Evolutionary conservation across 2,113 vertebrate species (phyloP), one percentile per base, ranked within the genome.

Genomic region (Otis tarda): DNA sequence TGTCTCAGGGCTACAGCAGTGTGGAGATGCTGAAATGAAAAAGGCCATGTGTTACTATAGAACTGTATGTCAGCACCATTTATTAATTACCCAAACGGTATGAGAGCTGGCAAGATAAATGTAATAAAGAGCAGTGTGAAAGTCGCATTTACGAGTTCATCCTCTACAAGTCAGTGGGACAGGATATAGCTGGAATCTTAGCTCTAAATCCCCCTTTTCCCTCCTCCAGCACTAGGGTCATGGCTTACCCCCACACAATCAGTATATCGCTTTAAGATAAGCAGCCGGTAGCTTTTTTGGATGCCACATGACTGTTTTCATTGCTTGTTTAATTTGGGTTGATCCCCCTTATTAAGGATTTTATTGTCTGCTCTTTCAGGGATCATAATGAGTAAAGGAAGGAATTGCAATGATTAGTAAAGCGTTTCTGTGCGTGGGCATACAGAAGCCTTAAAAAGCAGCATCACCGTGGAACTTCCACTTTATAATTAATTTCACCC

Each of bases 401-500:
- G 69, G 77, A 86, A 88, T 10, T 49, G 79, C 68, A 59, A 81
- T 4, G 47, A 83, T 82, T 90, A 92, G 64, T 19, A 31, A 92
- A 53, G 22, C 57, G 47, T 78, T 90, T 87, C 52, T 82, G 27
- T 67, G 70, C 71, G 89, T 71, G 65, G 89, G 80, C 90, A 94
- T 64, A 56, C 6, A 35, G 79, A 63, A 95, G 73, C 53, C 69
- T 95, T 63, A 50, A 90, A 96, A 95, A 96, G 60, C 69, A 92
- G 83, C 89, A 94, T 89, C 83, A 69, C 77, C 2, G 0, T 12
- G 87, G 69, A 94, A 96, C 89, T 96, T 96, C 73, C 53, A 95
- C 96, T 93, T 96, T 65, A 57, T 94, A 93, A 96, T 94, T 96
- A 96, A 76, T 96, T 96, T 97, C 83, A 93, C 53, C 65, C 89